Evolutionary conservation across 2,797 vertebrate genomes (phyloP).

Genomic region (Melanotaenia trifasciata): DNA sequence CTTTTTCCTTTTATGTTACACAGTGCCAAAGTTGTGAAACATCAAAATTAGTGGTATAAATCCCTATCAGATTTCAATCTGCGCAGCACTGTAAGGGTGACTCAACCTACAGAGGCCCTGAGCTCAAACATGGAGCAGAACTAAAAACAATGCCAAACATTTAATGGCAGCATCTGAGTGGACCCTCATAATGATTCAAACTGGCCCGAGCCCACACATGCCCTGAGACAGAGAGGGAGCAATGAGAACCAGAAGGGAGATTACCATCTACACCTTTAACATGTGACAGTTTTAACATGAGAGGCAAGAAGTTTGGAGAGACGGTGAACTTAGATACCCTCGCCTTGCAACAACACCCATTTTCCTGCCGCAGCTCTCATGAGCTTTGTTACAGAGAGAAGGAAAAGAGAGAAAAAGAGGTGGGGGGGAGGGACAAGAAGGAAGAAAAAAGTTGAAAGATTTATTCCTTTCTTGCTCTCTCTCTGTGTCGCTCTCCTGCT

Average conservation of each 20-base stretch:
- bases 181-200: conserved; percentile 44
- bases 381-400: conserved; percentile 60
- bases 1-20: conserved; percentile 6
- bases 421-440: conserved; percentile 9
- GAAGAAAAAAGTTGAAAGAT: conserved; percentile 65
- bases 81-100: not conserved
- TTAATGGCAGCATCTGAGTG: conserved; percentile 22
- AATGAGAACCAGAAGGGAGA: conserved; percentile 63
- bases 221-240: conserved; percentile 18
- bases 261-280: conserved; percentile 65
- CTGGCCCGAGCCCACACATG: conserved; percentile 47
- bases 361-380: conserved; percentile 68
- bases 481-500: conserved; percentile 61
- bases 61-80: not conserved
- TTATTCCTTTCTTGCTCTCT: conserved; percentile 75
- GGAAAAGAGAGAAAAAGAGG: conserved; percentile 27
- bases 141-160: not conserved
- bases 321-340: conserved; percentile 81
- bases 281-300: conserved; percentile 40
- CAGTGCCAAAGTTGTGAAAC: conserved; percentile 27
- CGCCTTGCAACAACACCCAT: conserved; percentile 64
- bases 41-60: conserved; percentile 18
- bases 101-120: not conserved
- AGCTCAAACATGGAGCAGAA: not conserved
- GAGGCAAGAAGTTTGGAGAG: conserved; percentile 49